A percentile compares a stretch with the other conserved stretches of the same genome.
Conservation (phyloP, 2,888 invertebrate genomes). For the Melangyna quadrimaculata region DNA sequence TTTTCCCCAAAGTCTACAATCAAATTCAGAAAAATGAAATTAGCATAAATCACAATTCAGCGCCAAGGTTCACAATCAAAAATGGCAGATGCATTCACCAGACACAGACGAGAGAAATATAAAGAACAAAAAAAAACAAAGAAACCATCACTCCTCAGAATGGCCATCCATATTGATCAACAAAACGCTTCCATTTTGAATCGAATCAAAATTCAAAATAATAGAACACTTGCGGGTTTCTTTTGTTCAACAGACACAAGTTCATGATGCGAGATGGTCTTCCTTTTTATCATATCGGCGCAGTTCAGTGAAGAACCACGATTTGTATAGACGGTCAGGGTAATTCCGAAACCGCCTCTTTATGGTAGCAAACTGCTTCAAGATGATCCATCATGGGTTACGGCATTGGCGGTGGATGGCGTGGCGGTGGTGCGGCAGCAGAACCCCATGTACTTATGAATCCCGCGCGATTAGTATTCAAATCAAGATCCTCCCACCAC, state of each 20-base stretch:
- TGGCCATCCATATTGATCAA: conserved; percentile 60
- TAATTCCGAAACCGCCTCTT: conserved; percentile 69
- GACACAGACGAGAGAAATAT: conserved; percentile 18
- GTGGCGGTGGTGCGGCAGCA: too few relatives aligned
- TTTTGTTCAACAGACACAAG: conserved; percentile 29
- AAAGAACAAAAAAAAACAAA: neutral
- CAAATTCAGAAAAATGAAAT: conserved; percentile 53
- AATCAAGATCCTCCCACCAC: conserved; percentile 67
- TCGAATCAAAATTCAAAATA: conserved; percentile 51
- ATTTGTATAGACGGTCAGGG: conserved; percentile 52
- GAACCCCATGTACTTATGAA: conserved; percentile 44
- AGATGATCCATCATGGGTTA: conserved; percentile 49
- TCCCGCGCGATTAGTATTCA: conserved; percentile 69
- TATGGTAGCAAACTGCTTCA: conserved; percentile 64
- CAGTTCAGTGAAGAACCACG: conserved; percentile 44
- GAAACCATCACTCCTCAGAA: neutral
- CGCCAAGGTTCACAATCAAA: conserved; percentile 34
- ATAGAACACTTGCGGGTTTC: conserved; percentile 61
- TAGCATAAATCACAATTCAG: conserved; percentile 68
- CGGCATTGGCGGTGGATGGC: neutral
- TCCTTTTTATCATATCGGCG: conserved; percentile 6
- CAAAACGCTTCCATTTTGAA: conserved; percentile 70
- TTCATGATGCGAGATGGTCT: neutral
- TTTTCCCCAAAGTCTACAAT: conserved; percentile 36
- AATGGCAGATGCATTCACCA: conserved; percentile 68